A percentile compares a stretch with the other conserved stretches of the same genome.
These are phyloP conservation scores for Epinephelus awoara DNA, from an alignment of 2,797 vertebrate species.

Conservation along the genomic window DNA sequence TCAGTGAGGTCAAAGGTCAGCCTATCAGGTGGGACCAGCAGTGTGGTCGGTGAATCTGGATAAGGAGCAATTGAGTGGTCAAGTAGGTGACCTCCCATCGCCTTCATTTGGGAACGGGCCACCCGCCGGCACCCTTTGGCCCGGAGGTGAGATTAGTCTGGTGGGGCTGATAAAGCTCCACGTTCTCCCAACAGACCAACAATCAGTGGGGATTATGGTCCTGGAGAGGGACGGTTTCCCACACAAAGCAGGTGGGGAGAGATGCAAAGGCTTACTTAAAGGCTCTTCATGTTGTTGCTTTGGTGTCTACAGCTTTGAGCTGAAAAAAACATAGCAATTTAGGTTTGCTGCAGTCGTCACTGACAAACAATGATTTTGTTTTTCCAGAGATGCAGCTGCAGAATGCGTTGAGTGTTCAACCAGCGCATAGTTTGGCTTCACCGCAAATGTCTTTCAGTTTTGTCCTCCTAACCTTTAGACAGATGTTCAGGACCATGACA, in stretches of 20 bases:
- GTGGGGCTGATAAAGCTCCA: slow-evolving; percentile 70
- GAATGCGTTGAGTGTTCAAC: background rate
- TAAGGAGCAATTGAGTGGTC: slow-evolving; percentile 72
- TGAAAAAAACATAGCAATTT: slow-evolving; percentile 31
- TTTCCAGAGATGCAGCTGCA: slow-evolving; percentile 41
- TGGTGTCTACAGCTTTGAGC: slow-evolving; percentile 28
- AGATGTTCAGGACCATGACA: slow-evolving; percentile 43
- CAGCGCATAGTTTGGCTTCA: slow-evolving; percentile 26
- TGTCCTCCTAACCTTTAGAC: slow-evolving; percentile 30
- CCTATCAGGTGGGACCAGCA: slow-evolving; percentile 74
- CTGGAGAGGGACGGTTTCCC: slow-evolving; percentile 38
- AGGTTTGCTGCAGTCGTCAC: slow-evolving; percentile 13
- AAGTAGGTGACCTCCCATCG: slow-evolving; percentile 86
- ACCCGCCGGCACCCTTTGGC: slow-evolving; percentile 56
- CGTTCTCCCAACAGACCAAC: slow-evolving; percentile 57
- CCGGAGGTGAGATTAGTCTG: slow-evolving; percentile 74
- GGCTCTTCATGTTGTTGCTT: slow-evolving; percentile 32
- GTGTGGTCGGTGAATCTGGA: slow-evolving; percentile 56
- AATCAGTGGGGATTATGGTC: slow-evolving; percentile 60
- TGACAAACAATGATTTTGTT: slow-evolving; percentile 26
- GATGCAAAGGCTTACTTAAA: slow-evolving; percentile 41
- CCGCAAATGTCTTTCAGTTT: slow-evolving; percentile 20
- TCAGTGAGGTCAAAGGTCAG: slow-evolving; percentile 61
- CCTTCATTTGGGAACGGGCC: slow-evolving; percentile 87
- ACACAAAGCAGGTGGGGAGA: slow-evolving; percentile 63